A percentile compares a stretch with the other conserved stretches of the same genome.
Conservation (phyloP, 2,888 invertebrate species). For the Hecatera dysodea region DNA sequence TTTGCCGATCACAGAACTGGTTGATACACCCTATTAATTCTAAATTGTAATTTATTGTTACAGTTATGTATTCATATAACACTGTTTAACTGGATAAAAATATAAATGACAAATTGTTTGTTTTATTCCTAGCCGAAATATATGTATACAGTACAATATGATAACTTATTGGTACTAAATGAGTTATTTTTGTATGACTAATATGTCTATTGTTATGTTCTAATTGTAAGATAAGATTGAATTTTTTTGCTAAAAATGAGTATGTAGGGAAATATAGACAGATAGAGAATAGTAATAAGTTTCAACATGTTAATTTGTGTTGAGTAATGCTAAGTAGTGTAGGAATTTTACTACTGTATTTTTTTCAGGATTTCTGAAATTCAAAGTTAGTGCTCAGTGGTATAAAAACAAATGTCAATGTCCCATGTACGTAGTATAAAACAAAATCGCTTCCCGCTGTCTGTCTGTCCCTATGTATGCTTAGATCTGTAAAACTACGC, state of each 20-base stretch:
- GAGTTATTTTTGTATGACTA: conserved; percentile 7
- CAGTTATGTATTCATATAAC: neutral
- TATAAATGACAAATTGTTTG: conserved; percentile 8
- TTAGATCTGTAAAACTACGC: too few species aligned
- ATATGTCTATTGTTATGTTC: conserved; percentile 11
- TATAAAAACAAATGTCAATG: too few species aligned
- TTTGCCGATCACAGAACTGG: too few species aligned
- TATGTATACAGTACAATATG: too few species aligned
- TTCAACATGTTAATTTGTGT: neutral
- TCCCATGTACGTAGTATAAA: too few species aligned
- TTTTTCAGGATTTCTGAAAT: too few species aligned
- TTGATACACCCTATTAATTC: too few species aligned
- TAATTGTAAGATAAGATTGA: conserved; percentile 9
- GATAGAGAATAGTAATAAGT: neutral
- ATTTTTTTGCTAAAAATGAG: neutral
- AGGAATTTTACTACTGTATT: too few species aligned
- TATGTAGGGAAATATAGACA: neutral
- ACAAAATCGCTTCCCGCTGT: too few species aligned
- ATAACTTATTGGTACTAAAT: neutral
- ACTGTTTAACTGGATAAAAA: neutral
- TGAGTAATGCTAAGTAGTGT: neutral
- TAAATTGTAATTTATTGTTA: too few species aligned
- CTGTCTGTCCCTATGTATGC: too few species aligned
- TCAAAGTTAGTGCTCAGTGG: too few species aligned
- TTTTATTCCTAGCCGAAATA: neutral